phyloP scores from a whole-genome alignment of 2,888 invertebrate genomes.

The Harmothoe impar region DNA sequence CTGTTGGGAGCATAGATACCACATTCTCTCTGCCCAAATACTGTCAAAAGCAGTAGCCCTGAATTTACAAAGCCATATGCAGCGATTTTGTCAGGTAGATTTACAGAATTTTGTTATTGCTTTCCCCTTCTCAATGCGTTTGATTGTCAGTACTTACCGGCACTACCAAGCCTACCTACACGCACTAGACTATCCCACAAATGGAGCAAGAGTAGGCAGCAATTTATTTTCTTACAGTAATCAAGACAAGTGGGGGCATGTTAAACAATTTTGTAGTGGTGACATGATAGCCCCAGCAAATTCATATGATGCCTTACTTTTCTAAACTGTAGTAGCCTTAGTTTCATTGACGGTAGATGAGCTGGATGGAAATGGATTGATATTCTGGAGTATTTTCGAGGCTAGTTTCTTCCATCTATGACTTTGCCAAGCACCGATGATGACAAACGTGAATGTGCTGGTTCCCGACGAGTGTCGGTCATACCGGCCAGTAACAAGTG shows the following conservation, averaged over 20 bases:
- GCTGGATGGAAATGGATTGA: background rate
- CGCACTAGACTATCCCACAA: constrained; percentile 21
- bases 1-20: constrained; percentile 11
- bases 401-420: background rate
- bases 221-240: background rate
- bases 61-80: background rate
- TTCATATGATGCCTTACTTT: background rate
- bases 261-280: background rate
- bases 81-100: background rate
- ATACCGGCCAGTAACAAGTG: background rate
- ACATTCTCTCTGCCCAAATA: background rate
- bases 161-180: background rate
- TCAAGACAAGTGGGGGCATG: background rate
- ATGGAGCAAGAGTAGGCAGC: background rate
- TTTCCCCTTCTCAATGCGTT: background rate
- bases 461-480: background rate
- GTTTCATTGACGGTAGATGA: constrained; percentile 23
- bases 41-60: background rate
- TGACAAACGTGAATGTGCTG: background rate
- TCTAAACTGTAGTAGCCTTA: background rate
- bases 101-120: background rate
- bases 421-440: background rate
- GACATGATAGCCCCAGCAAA: background rate
- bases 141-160: background rate
- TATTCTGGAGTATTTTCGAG: background rate